phyloP scores from a whole-genome alignment of 2,113 vertebrate species.

The Chlorodrepanis virens region DNA sequence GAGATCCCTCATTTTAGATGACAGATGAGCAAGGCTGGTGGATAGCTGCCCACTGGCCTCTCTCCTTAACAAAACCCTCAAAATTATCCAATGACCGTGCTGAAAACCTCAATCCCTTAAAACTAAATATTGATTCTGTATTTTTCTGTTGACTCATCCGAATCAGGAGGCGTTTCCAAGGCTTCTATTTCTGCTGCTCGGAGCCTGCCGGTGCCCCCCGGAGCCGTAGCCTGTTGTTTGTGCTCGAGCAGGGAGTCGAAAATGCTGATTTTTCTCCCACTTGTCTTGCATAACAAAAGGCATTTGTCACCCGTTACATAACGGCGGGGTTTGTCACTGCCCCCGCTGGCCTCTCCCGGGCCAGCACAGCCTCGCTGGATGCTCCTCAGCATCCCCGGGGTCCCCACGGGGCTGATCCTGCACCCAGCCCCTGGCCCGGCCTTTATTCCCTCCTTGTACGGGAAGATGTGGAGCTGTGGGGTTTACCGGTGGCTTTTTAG shows the following conservation, averaged over 20 bases:
- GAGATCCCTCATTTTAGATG: background rate
- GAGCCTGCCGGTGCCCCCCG: background rate
- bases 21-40: background rate
- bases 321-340: background rate
- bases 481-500: background rate
- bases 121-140: background rate
- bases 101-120: background rate
- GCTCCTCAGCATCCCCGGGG: background rate
- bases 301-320: constrained; percentile 39
- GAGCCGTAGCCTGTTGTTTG: constrained; percentile 8
- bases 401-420: background rate
- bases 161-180: background rate
- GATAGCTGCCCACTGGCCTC: background rate
- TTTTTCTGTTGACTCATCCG: background rate
- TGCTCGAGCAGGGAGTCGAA: background rate
- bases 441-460: accelerated
- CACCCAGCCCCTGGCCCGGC: accelerated
- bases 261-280: constrained; percentile 46
- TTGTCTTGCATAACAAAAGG: constrained; percentile 59
- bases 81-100: background rate
- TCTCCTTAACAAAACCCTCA: background rate
- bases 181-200: background rate
- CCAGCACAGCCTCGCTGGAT: background rate
- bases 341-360: background rate
- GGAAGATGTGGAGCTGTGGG: background rate